Base-by-base conservation (phyloP, 2,888 invertebrate species). In the Catocala fraxini region DNA sequence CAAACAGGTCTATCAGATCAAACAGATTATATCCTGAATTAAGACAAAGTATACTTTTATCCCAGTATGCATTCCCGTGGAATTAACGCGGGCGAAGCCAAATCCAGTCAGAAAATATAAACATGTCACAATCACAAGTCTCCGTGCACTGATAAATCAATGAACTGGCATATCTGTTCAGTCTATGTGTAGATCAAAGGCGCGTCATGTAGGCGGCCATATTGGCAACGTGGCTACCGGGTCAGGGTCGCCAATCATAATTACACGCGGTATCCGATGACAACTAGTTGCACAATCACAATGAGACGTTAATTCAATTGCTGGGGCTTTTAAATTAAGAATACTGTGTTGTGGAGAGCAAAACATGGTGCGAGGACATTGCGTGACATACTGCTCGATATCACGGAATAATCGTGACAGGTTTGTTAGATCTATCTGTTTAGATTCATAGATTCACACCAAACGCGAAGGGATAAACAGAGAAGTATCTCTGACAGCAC, bases 181-280 rank as follows among this genome's bases (percentile, higher is more conserved):
- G 70, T 74, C 62, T 75, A 68, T 68, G 68, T 47, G 51, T 56
- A 41, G 66, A 72, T 73, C 64, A 75, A 63, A 67, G 58, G 63
- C 65, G 63, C 71, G 73, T 74, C 66, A 65, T 67, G 80, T 78
- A 69, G 82, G 79, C 82, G 61, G 81, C 83, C 82, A 80, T 81
- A 69, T 78, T 80, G 78, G 68, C 75, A 83, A 82, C 68, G 81
- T 81, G 81, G 84, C 83, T 73, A 68, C 77, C 74, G 77, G 79
- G 83, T 79, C 84, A 86, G 80, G 84, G 85, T 75, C 82, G 66
- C 65, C 77, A 75, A 76, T 80, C 78, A 78, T 81, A 79, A 79
- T 81, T 73, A 75, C 80, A 82, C 62, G 72, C 56, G 70, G 61
- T 83, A 75, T 82, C 80, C 79, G 80, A 80, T 81, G 84, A 77